Base-by-base conservation (phyloP, 2,113 vertebrate species). In the Globicephala melas region DNA sequence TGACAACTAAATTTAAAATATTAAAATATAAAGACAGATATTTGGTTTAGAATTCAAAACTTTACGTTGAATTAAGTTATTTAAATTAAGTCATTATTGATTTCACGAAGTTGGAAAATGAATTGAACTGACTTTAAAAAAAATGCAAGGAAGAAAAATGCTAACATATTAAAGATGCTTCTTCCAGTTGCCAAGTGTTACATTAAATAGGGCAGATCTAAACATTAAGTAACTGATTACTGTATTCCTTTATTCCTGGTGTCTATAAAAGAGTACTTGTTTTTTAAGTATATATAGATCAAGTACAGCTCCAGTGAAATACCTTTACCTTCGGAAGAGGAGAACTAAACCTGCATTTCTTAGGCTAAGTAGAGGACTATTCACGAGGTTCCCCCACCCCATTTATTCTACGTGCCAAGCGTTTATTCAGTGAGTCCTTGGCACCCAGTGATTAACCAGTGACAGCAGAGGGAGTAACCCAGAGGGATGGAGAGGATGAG, bases 11-110 rank as follows among this genome's bases (percentile, higher is more conserved):
- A 95, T 68, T 85, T 95, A 80, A 91, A 96, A 70, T 90, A 96
- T 41, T 97, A 79, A 65, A 94, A 98, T 97, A 96, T 68, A 95
- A 94, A 96, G 85, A 67, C 41, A 93, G 86, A 90, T 47, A 77
- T 80, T 36, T 76, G 88, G 77, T 81, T 58, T 71, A 92, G 94
- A 96, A 58, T 92, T 88, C 55, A 65, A 31, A 44, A 33, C 84
- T 98, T 90, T 63, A 70, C 50, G 80, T 81, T 50, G 17, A 73
- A 86, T 71, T 94, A 83, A 36, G 8, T 81, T 96, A 90, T 95
- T 94, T 96, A 97, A 94, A 92, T 85, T 68, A 85, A 91, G 36
- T 95, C 87, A 73, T 26, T 53, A 77, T 17, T 47, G 74, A 95
- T 91, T 88, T 91, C 55, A 84, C 68, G 63, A 91, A 92, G 77